Evolutionary conservation across 2,797 vertebrate genomes (phyloP).

Genomic region (Gastrophryne carolinensis): DNA sequence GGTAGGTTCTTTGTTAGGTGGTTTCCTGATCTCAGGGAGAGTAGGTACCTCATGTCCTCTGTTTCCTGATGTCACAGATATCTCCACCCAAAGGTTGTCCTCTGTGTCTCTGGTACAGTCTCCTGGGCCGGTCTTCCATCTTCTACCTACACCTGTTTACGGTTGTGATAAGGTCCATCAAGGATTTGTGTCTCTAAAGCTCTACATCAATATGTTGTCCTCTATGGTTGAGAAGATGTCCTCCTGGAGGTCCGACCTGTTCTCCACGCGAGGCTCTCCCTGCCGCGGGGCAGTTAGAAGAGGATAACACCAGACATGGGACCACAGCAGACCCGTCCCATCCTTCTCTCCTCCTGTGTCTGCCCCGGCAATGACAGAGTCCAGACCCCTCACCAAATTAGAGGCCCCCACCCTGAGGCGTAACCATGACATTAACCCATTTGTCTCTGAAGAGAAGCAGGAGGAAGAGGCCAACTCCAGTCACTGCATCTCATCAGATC

Average conservation of each 20-base stretch:
- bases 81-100: not conserved
- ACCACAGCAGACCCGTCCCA: not conserved
- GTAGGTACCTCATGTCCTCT: not conserved
- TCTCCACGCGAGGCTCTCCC: not conserved
- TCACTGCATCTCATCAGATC: too few species aligned
- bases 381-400: constrained; percentile 7
- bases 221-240: not conserved
- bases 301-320: not conserved
- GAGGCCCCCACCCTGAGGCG: not conserved
- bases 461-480: too few species aligned
- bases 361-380: not conserved
- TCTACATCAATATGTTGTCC: not conserved
- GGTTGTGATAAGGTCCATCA: too few species aligned
- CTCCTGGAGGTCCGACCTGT: not conserved
- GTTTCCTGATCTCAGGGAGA: not conserved
- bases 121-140: not conserved
- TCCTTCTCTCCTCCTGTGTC: not conserved
- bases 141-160: too few species aligned
- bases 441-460: too few species aligned
- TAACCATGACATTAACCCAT: not conserved
- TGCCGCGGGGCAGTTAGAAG: too few species aligned
- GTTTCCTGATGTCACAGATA: not conserved
- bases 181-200: too few species aligned
- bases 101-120: not conserved
- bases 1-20: not conserved